Conservation (phyloP, 2,888 invertebrate genomes). For the Timandra comae region DNA sequence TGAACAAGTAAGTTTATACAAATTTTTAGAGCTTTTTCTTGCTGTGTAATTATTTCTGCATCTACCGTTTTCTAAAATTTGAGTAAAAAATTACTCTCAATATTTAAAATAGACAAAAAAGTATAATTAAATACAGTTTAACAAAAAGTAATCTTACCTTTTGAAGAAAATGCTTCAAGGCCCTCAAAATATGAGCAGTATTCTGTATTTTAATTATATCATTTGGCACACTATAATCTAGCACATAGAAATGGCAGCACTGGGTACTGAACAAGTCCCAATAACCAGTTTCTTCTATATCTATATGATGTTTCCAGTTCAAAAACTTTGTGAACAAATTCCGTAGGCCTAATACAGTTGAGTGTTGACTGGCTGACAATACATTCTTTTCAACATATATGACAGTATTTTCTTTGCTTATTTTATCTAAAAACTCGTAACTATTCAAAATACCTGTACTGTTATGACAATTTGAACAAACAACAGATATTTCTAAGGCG, state of each 20-base stretch:
- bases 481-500: constrained; percentile 32
- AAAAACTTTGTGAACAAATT: constrained; percentile 55
- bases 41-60: constrained; percentile 38
- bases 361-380: constrained; percentile 29
- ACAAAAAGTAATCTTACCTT: too few species aligned
- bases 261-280: constrained; percentile 46
- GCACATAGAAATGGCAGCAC: constrained; percentile 57
- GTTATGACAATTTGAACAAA: constrained; percentile 52
- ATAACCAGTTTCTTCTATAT: constrained; percentile 38
- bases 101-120: too few species aligned
- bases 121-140: too few species aligned
- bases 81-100: too few species aligned
- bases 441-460: constrained; percentile 2
- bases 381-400: constrained; percentile 33
- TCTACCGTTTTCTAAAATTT: too few species aligned
- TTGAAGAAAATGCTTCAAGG: constrained; percentile 42
- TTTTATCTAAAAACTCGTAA: constrained; percentile 19
- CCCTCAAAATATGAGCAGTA: constrained; percentile 39
- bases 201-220: constrained; percentile 47
- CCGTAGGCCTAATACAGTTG: constrained; percentile 37
- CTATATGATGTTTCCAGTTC: constrained; percentile 44
- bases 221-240: constrained; percentile 41
- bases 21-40: constrained; percentile 45
- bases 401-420: constrained; percentile 28
- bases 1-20: constrained; percentile 63